A percentile compares a stretch with the other conserved stretches of the same genome.
Conservation (phyloP, 2,888 invertebrate species). For the Aromia moschata region DNA sequence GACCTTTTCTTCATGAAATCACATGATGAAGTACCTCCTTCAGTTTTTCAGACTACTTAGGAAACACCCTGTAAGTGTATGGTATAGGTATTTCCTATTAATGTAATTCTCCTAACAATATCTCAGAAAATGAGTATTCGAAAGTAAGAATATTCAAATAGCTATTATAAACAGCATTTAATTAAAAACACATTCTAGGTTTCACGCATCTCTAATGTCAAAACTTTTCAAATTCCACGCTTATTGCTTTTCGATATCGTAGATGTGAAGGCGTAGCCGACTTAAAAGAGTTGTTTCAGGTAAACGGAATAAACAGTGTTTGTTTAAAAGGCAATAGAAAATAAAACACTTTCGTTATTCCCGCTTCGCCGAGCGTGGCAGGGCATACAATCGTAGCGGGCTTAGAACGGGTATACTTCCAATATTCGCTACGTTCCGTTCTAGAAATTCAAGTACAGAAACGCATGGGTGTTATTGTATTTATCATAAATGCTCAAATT, state of each 20-base stretch:
- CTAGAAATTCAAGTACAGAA: constrained; percentile 12
- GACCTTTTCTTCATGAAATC: too few species aligned
- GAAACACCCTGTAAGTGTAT: too few species aligned
- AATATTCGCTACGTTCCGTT: constrained; percentile 17
- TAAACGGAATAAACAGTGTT: constrained; percentile 8
- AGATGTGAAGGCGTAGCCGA: neutral
- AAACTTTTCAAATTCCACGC: neutral
- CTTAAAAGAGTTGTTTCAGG: neutral
- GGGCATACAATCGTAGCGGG: neutral
- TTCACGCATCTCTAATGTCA: neutral
- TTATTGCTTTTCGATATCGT: neutral
- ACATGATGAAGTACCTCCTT: too few species aligned
- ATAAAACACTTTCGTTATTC: constrained; percentile 14
- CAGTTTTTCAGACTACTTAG: too few species aligned
- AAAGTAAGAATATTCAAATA: too few species aligned
- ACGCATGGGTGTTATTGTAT: neutral
- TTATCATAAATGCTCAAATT: neutral
- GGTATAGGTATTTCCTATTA: too few species aligned
- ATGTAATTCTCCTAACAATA: too few species aligned
- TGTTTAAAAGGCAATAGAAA: constrained; percentile 12
- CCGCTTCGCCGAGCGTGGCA: constrained; percentile 14
- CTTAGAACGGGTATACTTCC: neutral
- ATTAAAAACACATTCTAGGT: neutral
- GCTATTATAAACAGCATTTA: too few species aligned
- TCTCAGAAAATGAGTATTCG: too few species aligned